These are phyloP conservation scores for Sebastes fasciatus DNA, from an alignment of 2,113 vertebrate genomes.

Conservation along the genomic window DNA sequence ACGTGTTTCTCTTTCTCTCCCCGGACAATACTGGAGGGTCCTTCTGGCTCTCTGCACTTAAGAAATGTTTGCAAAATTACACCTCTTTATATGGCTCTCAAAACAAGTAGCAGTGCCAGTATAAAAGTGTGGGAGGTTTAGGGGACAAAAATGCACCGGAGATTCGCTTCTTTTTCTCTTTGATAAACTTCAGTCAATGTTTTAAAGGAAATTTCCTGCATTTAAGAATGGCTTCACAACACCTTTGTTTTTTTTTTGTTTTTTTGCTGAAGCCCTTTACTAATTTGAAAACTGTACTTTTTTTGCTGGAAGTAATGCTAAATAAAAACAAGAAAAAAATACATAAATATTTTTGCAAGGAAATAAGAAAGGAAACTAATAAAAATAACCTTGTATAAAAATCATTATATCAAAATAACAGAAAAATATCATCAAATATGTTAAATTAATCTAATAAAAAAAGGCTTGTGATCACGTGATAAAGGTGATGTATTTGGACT, in stretches of 20 bases:
- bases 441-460: not conserved
- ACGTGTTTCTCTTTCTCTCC: conserved; percentile 91
- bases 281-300: no score
- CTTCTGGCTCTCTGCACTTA: conserved; percentile 90
- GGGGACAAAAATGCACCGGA: conserved; percentile 68
- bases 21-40: conserved; percentile 87
- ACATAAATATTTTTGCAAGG: not conserved
- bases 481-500: not conserved
- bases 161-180: conserved; percentile 52
- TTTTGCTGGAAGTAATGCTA: not conserved
- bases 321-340: not conserved
- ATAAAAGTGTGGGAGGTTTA: conserved; percentile 75
- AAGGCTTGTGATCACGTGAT: conserved; percentile 3
- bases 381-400: no score
- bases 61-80: conserved; percentile 94
- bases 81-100: conserved; percentile 87
- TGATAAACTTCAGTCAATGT: conserved; percentile 48
- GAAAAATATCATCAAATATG: not conserved
- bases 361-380: not conserved
- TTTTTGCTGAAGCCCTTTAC: not conserved
- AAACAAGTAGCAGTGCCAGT: conserved; percentile 79
- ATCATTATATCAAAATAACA: not conserved
- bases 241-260: not conserved
- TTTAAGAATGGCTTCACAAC: conserved; percentile 9
- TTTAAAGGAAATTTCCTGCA: conserved; percentile 33